A percentile compares a stretch with the other conserved stretches of the same genome.
phyloP scores from a whole-genome alignment of 2,113 vertebrate species.

The Prolemur simus region DNA sequence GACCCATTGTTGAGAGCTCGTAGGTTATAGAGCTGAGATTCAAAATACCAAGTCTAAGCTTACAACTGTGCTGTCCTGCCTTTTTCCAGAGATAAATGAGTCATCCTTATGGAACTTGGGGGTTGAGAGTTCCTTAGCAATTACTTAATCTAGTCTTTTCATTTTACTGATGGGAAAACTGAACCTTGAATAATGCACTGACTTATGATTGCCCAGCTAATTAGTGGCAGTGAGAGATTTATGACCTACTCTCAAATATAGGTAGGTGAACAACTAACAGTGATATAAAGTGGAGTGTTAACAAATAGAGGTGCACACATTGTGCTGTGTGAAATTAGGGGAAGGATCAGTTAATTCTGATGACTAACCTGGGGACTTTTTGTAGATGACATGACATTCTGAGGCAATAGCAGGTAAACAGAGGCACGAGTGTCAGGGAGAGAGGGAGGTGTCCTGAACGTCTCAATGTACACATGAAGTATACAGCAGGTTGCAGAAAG shows the following conservation, averaged over 20 bases:
- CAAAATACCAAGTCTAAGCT: background rate
- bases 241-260: constrained; percentile 3
- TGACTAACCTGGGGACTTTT: background rate
- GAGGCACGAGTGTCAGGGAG: background rate
- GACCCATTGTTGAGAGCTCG: background rate
- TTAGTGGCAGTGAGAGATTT: constrained; percentile 47
- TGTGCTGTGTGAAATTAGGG: background rate
- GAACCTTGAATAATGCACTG: constrained; percentile 15
- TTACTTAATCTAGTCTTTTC: constrained; percentile 28
- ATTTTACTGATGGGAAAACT: constrained; percentile 54
- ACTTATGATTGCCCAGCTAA: background rate
- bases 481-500: background rate
- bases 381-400: background rate
- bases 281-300: background rate
- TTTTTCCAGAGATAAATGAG: background rate
- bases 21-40: background rate
- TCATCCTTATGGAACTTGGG: constrained; percentile 14
- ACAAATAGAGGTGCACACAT: background rate
- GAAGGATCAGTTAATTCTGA: background rate
- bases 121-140: constrained; percentile 22
- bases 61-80: background rate
- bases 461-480: background rate
- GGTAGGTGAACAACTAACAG: background rate
- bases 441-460: background rate
- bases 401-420: background rate